These are phyloP conservation scores for Benitochromis conjunctus DNA, from an alignment of 2,113 vertebrate genomes.

Conservation along the genomic window DNA sequence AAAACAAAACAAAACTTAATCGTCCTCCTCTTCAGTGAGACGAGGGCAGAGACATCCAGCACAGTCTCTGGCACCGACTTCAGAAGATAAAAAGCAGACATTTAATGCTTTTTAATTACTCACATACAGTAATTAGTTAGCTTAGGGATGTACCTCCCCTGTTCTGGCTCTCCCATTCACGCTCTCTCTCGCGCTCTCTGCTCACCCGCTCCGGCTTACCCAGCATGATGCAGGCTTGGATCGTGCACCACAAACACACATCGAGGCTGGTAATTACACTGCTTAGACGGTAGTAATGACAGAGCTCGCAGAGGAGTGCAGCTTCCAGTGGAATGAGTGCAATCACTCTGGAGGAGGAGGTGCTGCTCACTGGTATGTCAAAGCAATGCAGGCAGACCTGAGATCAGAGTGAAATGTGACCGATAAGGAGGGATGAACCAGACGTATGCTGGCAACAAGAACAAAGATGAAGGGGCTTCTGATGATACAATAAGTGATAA, in stretches of 20 bases:
- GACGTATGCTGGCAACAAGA: background rate
- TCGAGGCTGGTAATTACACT: constrained; percentile 54
- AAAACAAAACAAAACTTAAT: background rate
- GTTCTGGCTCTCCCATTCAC: constrained; percentile 19
- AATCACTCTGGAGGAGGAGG: constrained; percentile 31
- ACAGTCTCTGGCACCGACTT: background rate
- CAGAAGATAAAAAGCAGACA: constrained; percentile 23
- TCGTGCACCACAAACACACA: constrained; percentile 50
- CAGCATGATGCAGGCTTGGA: constrained; percentile 38
- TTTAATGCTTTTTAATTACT: constrained; percentile 57
- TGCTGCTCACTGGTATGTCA: constrained; percentile 2
- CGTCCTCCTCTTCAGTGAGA: background rate
- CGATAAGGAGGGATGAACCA: background rate
- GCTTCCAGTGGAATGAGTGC: constrained; percentile 49
- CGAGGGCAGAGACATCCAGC: background rate
- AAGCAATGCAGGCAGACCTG: background rate
- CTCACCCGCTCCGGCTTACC: constrained; percentile 18
- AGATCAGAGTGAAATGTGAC: constrained; percentile 3
- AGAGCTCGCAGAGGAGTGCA: constrained; percentile 48
- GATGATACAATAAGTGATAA: background rate
- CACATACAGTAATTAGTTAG: constrained; percentile 50
- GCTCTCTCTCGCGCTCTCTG: background rate
- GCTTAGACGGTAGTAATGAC: constrained; percentile 59
- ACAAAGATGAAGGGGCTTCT: background rate
- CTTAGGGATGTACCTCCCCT: constrained; percentile 17